Evolutionary conservation across 2,113 vertebrate genomes (phyloP), one percentile per base, ranked within the genome.

Genomic region (Neodon shergylaensis): DNA sequence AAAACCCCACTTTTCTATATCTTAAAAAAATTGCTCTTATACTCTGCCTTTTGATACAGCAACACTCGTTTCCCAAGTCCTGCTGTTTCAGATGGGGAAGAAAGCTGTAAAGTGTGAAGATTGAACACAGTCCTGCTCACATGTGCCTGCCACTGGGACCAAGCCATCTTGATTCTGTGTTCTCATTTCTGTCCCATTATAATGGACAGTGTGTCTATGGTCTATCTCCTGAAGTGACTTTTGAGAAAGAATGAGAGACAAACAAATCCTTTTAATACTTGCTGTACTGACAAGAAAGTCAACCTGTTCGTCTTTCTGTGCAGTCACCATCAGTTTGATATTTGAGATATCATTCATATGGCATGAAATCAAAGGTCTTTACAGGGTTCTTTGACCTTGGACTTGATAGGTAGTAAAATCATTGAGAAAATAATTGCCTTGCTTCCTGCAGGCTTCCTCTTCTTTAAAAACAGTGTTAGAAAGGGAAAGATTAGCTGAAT

Each of bases 131-230:
- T 9, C 19, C 13, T 21, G 31, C 31, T n/a, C 84, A 19, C 4
- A 4, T 17, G 93, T 96, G 85, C 82, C 95, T 96, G 88, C 82
- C 95, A 31, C 36, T 42, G 44, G 76, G 47, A 13, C 9, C 42
- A 4, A 44, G 39, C 95, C 47, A 88, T 93, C 76, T 88, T 85
- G 70, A 84, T 66, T 90, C 77, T 22, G 47, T 54, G 17, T 72
- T 96, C 65, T 97, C 79, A 79, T 84, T 91, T 85, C 70, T 95
- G n/a, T 26, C n/a, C 47, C 26, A 11, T 83, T 73, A 10, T 19
- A 63, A 36, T 65, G 33, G n/a, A 24, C 7, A 7, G 0, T 79
- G 21, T 13, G 5, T n/a, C 52, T 49, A 1, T 74, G 19, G 13
- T 79, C 44, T 96, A 0, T 95, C 63, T 85, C 74, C 72, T 63